Base-by-base conservation (phyloP, 2,888 invertebrate genomes). In the Cheilosia impressa region DNA sequence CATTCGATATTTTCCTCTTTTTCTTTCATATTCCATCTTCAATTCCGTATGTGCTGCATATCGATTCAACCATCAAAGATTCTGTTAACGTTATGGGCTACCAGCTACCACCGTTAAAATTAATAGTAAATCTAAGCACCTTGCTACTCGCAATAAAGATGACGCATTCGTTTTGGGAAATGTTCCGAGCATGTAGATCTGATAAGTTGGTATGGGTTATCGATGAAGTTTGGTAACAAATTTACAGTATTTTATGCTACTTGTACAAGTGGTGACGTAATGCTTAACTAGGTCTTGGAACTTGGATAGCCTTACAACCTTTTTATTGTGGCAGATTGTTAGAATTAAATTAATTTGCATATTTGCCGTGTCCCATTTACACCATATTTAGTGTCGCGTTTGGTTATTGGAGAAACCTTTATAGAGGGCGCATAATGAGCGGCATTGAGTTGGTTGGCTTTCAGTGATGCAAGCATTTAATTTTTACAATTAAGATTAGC, bases 131-230 rank as follows among this genome's bases (percentile, higher is more conserved):
- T 65, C n/a, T 52, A 60, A 72, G 76, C 82, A 77, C 78, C 68
- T 63, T 83, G 83, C 62, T 72, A 78, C 78, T 83, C 63, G 62
- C 52, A 34, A 17, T 10, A 24, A 43, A 47, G 45, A 73, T 83
- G 78, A 83, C 78, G 83, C 69, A 78, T 83, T 78, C 66, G 77
- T 77, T 82, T 72, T 22, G 47, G 9, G 22, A 52, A 52, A 24
- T 22, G 13, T 13, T 5, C 0, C n/a, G 2, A 17, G 7, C 19
- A 3, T 31, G n/a, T 17, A 47, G 47, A 19, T 17, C 34, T 34
- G 34, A 1, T 34, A 2, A 10, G 34, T 34, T 9, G 7, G 45
- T 45, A 7, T 17, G 2, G 45, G 9, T 17, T 5, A 17, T 47
- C 47, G 47, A 47, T 47, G 19, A 17, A 47, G 10, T 38, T 38